Percentiles rank a stretch among this genome's conserved stretches.
phyloP scores from a whole-genome alignment of 2,113 vertebrate genomes.

The Anser cygnoides region DNA sequence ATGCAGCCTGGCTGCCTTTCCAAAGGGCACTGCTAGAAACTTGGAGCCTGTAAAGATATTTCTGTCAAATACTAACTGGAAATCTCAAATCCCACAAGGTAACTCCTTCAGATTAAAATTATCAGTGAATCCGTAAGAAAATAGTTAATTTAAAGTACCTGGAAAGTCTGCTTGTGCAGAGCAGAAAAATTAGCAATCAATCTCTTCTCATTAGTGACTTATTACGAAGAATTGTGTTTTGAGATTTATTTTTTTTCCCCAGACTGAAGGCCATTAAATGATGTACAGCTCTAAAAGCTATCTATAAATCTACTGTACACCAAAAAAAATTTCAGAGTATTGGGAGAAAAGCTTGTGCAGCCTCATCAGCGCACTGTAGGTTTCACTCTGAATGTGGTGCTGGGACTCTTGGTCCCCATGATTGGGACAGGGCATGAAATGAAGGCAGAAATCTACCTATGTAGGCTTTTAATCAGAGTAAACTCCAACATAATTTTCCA shows the following conservation, averaged over 20 bases:
- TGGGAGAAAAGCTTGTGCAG: neutral
- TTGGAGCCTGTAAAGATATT: neutral
- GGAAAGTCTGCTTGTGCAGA: neutral
- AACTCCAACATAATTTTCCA: neutral
- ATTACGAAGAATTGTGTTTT: neutral
- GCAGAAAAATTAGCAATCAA: neutral
- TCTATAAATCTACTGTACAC: neutral
- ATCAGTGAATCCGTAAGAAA: neutral
- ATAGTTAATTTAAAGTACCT: neutral
- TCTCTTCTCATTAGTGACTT: constrained; percentile 13
- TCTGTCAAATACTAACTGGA: neutral
- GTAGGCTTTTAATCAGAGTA: too few species aligned
- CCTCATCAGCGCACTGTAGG: fast-evolving
- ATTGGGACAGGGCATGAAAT: neutral
- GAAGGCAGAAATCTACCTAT: too few species aligned
- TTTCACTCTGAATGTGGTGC: neutral
- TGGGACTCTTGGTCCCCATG: neutral
- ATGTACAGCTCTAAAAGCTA: neutral
- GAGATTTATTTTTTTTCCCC: neutral
- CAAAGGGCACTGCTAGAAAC: neutral
- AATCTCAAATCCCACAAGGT: neutral
- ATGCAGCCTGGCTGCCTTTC: neutral
- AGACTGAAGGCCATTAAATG: neutral
- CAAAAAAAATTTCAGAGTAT: neutral
- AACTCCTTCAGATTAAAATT: neutral